A percentile compares a stretch with the other conserved stretches of the same genome.
Conservation (phyloP, 2,888 invertebrate species). For the Drosophila quasianomalipes region DNA sequence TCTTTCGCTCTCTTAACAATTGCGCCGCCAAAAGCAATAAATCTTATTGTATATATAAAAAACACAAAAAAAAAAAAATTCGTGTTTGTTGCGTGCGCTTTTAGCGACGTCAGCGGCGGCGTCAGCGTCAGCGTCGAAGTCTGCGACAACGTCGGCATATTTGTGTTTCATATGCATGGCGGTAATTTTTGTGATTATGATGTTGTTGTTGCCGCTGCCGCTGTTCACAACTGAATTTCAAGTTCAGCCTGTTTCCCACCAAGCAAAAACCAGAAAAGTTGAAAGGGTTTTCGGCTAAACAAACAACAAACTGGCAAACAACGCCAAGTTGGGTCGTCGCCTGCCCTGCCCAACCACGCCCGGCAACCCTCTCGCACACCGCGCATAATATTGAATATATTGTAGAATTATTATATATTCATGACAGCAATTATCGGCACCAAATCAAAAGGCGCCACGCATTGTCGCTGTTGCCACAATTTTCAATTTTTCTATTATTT, state of each 20-base stretch:
- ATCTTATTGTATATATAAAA: constrained; percentile 67
- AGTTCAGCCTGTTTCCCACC: constrained; percentile 76
- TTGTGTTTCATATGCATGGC: constrained; percentile 80
- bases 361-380: not conserved
- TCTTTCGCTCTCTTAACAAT: constrained; percentile 60
- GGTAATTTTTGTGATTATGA: constrained; percentile 77
- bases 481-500: constrained; percentile 45
- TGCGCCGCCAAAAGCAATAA: constrained; percentile 79
- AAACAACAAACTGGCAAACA: constrained; percentile 36
- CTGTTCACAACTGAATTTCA: constrained; percentile 59
- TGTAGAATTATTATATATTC: constrained; percentile 60
- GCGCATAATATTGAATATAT: constrained; percentile 28
- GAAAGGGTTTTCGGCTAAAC: constrained; percentile 69
- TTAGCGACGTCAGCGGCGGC: constrained; percentile 38
- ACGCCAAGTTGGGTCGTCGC: constrained; percentile 19
- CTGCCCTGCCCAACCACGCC: constrained; percentile 19
- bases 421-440: constrained; percentile 78
- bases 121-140: constrained; percentile 25
- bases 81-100: constrained; percentile 73
- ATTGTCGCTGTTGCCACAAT: constrained; percentile 15
- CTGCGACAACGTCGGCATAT: constrained; percentile 53
- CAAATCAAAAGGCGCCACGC: constrained; percentile 65
- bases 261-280: constrained; percentile 29
- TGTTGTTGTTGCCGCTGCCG: constrained; percentile 59
- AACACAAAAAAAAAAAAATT: constrained; percentile 45